phyloP scores from a whole-genome alignment of 2,797 vertebrate species.

The Sebastes aleutianus region DNA sequence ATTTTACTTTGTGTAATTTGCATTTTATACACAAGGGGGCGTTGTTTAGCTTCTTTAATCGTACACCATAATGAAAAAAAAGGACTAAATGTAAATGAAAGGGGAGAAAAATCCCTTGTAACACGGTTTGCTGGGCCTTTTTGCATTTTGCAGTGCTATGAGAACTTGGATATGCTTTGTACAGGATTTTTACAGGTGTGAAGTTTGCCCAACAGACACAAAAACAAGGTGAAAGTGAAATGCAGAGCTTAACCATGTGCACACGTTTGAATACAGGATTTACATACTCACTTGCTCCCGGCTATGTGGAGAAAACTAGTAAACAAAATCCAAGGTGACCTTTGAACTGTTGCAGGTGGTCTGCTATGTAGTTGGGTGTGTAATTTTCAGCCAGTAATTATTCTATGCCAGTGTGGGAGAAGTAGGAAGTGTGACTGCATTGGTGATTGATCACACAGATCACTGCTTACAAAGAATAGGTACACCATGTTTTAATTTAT shows the following conservation, averaged over 20 bases:
- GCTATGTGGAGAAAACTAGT: constrained; percentile 21
- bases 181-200: constrained; percentile 67
- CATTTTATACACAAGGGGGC: constrained; percentile 77
- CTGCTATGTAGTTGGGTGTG: constrained; percentile 46
- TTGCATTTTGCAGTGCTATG: constrained; percentile 74
- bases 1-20: constrained; percentile 64
- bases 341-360: constrained; percentile 42
- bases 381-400: constrained; percentile 44
- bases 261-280: constrained; percentile 47
- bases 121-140: constrained; percentile 46
- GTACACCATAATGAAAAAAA: constrained; percentile 40
- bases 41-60: constrained; percentile 56
- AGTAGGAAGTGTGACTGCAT: constrained; percentile 22
- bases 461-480: constrained; percentile 40
- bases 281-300: constrained; percentile 2
- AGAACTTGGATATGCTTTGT: constrained; percentile 67
- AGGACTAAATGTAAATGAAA: constrained; percentile 37
- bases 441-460: constrained; percentile 46
- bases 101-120: constrained; percentile 16
- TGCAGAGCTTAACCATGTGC: constrained; percentile 16
- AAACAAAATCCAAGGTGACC: constrained; percentile 41
- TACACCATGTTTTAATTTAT: constrained; percentile 56
- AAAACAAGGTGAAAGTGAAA: constrained; percentile 12
- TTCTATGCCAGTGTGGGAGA: constrained; percentile 33
- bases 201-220: constrained; percentile 44